A percentile compares a stretch with the other conserved stretches of the same genome.
phyloP scores from a whole-genome alignment of 2,888 invertebrate genomes.

The Gastrophysa polygoni region DNA sequence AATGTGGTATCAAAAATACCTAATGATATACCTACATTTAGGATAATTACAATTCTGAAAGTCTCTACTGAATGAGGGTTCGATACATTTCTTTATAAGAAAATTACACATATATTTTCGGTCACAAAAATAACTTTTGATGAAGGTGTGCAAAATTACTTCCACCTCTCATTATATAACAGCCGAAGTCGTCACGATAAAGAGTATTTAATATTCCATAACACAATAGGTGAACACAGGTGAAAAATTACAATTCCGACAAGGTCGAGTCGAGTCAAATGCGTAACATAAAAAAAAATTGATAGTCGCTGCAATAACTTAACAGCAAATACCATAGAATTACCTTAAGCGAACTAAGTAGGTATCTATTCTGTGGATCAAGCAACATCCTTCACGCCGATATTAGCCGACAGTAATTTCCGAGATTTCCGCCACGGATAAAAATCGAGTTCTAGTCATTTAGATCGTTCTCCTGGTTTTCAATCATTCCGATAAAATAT shows the following conservation, averaged over 20 bases:
- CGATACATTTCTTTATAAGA: too few relatives aligned
- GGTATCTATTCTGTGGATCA: not conserved
- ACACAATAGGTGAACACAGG: not conserved
- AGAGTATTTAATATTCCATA: not conserved
- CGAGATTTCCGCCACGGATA: not conserved
- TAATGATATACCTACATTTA: too few relatives aligned
- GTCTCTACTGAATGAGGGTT: too few relatives aligned
- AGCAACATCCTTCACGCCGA: not conserved
- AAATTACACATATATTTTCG: too few relatives aligned
- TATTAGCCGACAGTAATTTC: not conserved
- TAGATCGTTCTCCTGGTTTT: not conserved
- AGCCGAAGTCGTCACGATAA: not conserved
- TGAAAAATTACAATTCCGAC: not conserved
- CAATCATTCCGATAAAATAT: not conserved
- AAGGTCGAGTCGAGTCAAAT: not conserved
- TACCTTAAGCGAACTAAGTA: not conserved
- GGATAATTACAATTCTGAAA: too few relatives aligned
- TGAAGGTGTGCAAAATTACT: too few relatives aligned
- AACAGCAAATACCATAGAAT: not conserved
- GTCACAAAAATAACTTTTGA: too few relatives aligned
- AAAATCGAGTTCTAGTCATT: too few relatives aligned
- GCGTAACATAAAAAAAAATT: not conserved
- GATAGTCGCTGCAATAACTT: not conserved
- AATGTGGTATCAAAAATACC: too few relatives aligned
- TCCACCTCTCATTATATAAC: too few relatives aligned